Evolutionary conservation across 2,888 invertebrate species (phyloP).

Genomic region (Tiphia femorata): DNA sequence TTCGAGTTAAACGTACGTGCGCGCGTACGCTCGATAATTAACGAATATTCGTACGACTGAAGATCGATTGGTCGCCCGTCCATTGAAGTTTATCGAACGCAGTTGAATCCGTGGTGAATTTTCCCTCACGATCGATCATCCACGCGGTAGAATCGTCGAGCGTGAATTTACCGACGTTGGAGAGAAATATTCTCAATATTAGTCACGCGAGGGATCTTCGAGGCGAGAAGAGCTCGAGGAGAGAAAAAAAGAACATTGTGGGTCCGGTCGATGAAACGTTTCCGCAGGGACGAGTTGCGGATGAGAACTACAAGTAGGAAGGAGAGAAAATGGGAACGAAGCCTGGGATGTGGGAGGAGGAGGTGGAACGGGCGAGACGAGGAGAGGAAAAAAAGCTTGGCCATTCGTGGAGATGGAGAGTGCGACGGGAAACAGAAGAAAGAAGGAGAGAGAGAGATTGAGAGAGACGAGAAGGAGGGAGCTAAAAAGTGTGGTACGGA

Average conservation of each 20-base stretch:
- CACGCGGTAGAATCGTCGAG: constrained; percentile 15
- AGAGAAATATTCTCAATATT: constrained; percentile 34
- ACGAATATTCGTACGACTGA: too few species aligned
- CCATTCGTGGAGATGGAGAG: neutral
- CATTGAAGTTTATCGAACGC: too few species aligned
- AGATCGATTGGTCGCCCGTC: too few species aligned
- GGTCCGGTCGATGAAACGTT: constrained; percentile 53
- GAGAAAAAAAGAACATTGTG: constrained; percentile 28
- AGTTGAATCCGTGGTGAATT: too few species aligned
- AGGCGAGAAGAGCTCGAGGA: constrained; percentile 25
- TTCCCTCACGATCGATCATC: constrained; percentile 6
- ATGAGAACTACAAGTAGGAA: constrained; percentile 39
- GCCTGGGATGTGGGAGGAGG: neutral
- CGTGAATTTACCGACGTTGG: too few species aligned
- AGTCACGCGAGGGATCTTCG: constrained; percentile 37
- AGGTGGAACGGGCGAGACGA: constrained; percentile 12
- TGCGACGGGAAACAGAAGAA: constrained; percentile 11
- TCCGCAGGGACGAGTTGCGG: constrained; percentile 51
- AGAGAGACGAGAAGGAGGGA: constrained; percentile 34
- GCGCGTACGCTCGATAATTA: too few species aligned
- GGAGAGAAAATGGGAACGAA: constrained; percentile 12
- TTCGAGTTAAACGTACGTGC: neutral
- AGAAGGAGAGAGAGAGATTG: constrained; percentile 21
- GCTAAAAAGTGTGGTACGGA: constrained; percentile 45
- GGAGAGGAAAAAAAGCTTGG: constrained; percentile 21